Evolutionary conservation across 1,140 invertebrate genomes (phyloP), one percentile per base, ranked within the genome.

Genomic region (Diorhabda elongata): DNA sequence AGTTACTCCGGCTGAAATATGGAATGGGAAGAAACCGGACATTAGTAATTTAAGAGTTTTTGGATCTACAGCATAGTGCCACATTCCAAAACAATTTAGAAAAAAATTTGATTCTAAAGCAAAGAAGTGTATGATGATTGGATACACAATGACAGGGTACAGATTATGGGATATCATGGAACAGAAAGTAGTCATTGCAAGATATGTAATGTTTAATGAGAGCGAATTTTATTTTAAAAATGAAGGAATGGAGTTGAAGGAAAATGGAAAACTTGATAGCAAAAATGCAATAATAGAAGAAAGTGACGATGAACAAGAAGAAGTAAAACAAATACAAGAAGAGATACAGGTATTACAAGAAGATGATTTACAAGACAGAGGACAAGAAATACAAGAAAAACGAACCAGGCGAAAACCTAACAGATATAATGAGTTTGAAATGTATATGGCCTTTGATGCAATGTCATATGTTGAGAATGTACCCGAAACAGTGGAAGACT

Each of bases 31-130:
- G 44, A 77, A 77, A 71, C 74, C 75, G 26, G 70, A 79, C 69
- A 57, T 78, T 41, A 71, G 66, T 58, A 67, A 79, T 72, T 58
- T 79, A 8, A 66, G 72, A 68, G 58, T 77, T 45, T 79, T 79
- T 74, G 76, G 78, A 45, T 73, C 70, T 60, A 44, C 7, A 58
- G 77, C 67, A 4, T 78, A 77, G 74, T 73, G 75, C 4, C 76
- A 77, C 66, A 66, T 78, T 3, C 70, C 74, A 57, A 76, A 78
- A 74, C 57, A 69, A 56, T 70, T 63, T 58, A 66, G 73, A 45
- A 41, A 11, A 9, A 78, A 79, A 64, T 76, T 72, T 59, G 67
- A 75, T 59, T 58, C 67, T 64, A 75, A 73, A 52, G 61, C 76
- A 5, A 64, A 69, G 9, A 75, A 75, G 66, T 57, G 64, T 3